phyloP scores from a whole-genome alignment of 2,797 vertebrate species.

The Acanthurus lineatus region DNA sequence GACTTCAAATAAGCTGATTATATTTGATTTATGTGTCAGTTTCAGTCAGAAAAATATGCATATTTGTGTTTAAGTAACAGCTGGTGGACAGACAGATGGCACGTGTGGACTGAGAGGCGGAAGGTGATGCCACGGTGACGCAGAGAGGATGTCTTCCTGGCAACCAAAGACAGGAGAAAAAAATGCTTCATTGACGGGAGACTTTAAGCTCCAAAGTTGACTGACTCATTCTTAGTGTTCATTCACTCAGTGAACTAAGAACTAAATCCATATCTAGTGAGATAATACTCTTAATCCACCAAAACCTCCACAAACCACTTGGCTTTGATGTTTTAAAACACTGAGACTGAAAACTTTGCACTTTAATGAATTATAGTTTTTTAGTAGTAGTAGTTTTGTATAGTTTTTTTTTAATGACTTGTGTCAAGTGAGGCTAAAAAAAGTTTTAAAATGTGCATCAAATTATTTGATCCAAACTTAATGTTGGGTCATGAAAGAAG shows the following conservation, averaged over 20 bases:
- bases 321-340: background rate
- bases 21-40: background rate
- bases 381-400: too few relatives aligned
- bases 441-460: too few relatives aligned
- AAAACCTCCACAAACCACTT: background rate
- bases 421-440: too few relatives aligned
- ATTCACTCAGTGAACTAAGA: constrained; percentile 3
- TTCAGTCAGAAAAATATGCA: background rate
- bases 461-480: too few relatives aligned
- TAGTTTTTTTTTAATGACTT: too few relatives aligned
- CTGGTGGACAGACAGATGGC: constrained; percentile 40
- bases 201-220: constrained; percentile 7
- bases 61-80: background rate
- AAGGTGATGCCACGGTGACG: constrained; percentile 35
- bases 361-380: too few relatives aligned
- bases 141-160: constrained; percentile 19
- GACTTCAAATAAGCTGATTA: background rate
- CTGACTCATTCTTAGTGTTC: constrained; percentile 26
- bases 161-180: background rate
- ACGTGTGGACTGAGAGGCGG: background rate
- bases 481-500: too few relatives aligned
- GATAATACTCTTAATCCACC: background rate
- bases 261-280: background rate
- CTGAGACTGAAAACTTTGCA: background rate
- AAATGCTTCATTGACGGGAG: constrained; percentile 49